Base-by-base conservation (phyloP, 2,888 invertebrate genomes). In the Tuberolachnus salignus region DNA sequence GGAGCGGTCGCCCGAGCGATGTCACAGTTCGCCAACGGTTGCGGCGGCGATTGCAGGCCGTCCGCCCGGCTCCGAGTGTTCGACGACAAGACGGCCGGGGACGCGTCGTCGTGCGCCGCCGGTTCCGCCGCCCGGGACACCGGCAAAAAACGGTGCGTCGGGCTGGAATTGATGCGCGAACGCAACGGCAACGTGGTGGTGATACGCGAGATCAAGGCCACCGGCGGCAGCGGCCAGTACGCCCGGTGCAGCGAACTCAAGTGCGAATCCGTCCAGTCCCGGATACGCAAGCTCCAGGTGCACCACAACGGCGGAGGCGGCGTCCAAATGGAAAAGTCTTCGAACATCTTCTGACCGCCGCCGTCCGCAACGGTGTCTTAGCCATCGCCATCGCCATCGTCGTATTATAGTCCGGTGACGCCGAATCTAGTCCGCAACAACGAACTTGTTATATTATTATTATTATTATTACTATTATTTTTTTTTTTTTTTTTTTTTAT, bases 171-270 rank as follows among this genome's bases (percentile, higher is more conserved):
- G 13, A 84, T 87, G 34, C 84, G 86, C 59, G 87, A 86, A 81
- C 83, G 85, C 23, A 87, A 86, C 23, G 86, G 87, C 3, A 87
- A 87, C 81, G 82, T 86, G 53, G 87, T 87, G 42, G 86, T 87
- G 46, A 87, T 87, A 21, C 84, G 87, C 46, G 87, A 87, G 82
- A 82, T 84, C 19, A 84, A 83, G 81, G 86, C 86, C 0, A 86
- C 86, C 9, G 84, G 86, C 61, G 86, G 87, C 3, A 86, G 87
- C 3, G 86, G 49, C 49, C 84, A 85, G 51, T 87, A 86, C 83
- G 85, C 86, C 51, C 84, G 86, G 72, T 87, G 87, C 83, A 86
- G 86, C 83, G 87, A 87, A 82, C 86, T 87, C 59, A 87, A 87
- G 81, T 87, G 87, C 83, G 87, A 87, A 81, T 86, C 87, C 34